A percentile compares a stretch with the other conserved stretches of the same genome.
Evolutionary conservation across 1,140 invertebrate genomes (phyloP).

Genomic region (Aleiodes sp.): DNA sequence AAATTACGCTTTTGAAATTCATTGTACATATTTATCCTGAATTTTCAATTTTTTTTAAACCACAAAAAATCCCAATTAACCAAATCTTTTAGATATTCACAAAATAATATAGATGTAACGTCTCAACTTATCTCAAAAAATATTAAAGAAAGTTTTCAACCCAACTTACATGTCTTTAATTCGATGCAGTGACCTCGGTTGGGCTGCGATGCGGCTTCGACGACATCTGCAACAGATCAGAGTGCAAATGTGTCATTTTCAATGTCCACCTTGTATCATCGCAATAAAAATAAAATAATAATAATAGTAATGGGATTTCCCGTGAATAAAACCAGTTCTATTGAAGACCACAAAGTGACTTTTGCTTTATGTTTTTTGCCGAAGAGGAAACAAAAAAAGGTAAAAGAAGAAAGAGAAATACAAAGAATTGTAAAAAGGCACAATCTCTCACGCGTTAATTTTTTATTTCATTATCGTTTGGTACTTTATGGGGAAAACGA

Average conservation of each 20-base stretch:
- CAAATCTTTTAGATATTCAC: too few relatives aligned
- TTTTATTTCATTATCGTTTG: not conserved
- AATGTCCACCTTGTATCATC: not conserved
- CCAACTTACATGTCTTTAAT: constrained; percentile 50
- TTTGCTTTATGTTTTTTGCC: too few relatives aligned
- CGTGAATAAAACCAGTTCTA: too few relatives aligned
- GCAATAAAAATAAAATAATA: not conserved
- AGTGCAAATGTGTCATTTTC: constrained; percentile 27
- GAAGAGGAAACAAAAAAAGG: too few relatives aligned
- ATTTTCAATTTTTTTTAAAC: too few relatives aligned
- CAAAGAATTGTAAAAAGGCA: not conserved
- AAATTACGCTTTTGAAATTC: too few relatives aligned
- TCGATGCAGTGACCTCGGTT: constrained; percentile 47
- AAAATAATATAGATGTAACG: too few relatives aligned
- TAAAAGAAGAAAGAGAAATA: not conserved
- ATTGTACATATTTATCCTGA: too few relatives aligned
- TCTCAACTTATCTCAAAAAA: not conserved
- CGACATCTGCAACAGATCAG: constrained; percentile 60
- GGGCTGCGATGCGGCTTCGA: constrained; percentile 43
- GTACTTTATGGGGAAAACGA: not conserved
- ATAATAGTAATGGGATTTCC: not conserved
- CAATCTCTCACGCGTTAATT: not conserved
- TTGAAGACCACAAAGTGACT: too few relatives aligned
- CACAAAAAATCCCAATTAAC: too few relatives aligned
- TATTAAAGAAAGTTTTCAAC: not conserved